phyloP scores from a whole-genome alignment of 2,888 invertebrate genomes.

The Zelleria hepariella region DNA sequence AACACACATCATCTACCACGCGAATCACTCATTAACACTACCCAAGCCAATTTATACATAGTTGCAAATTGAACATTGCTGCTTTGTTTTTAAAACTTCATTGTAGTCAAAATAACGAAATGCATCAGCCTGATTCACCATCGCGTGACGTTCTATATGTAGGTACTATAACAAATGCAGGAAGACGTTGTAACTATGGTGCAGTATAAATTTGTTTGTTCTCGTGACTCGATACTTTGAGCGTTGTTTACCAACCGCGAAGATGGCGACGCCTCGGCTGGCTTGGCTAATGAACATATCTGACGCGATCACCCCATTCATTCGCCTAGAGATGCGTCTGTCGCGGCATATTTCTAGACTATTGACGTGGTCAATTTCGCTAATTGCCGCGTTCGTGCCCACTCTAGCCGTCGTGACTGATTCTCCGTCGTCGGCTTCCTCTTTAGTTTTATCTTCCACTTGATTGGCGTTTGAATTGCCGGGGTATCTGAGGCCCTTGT shows the following conservation, averaged over 20 bases:
- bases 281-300: constrained; percentile 25
- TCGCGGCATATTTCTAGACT: constrained; percentile 37
- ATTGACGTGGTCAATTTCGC: constrained; percentile 37
- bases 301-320: constrained; percentile 35
- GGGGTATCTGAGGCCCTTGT: neutral
- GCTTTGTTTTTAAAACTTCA: neutral
- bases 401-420: constrained; percentile 37
- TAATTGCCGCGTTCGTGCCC: constrained; percentile 49
- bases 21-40: too few species aligned
- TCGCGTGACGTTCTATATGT: neutral
- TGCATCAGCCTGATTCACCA: neutral
- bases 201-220: neutral
- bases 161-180: neutral
- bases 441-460: constrained; percentile 30
- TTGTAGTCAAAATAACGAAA: neutral
- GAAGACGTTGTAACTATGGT: neutral
- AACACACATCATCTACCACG: neutral
- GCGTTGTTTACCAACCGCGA: neutral
- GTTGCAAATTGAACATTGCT: neutral
- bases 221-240: neutral
- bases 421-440: constrained; percentile 31
- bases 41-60: neutral
- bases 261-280: constrained; percentile 29
- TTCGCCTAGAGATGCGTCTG: constrained; percentile 26
- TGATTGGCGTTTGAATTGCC: constrained; percentile 4